Conservation (phyloP, 2,113 vertebrate genomes). For the Percina caprodes region DNA sequence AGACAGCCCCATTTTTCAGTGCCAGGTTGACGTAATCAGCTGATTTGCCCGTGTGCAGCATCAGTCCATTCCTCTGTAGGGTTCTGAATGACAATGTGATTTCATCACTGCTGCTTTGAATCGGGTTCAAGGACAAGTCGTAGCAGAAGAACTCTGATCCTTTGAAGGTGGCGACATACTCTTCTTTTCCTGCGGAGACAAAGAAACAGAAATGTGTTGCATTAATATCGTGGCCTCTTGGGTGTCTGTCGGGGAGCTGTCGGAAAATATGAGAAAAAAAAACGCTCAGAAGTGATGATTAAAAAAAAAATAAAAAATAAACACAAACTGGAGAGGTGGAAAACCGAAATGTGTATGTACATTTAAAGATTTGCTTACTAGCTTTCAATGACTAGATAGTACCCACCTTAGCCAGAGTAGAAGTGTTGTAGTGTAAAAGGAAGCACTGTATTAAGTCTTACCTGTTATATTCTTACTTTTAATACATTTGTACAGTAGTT, state of each 20-base stretch:
- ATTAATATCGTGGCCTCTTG: constrained; percentile 44
- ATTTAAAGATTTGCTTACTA: neutral
- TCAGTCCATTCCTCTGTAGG: constrained; percentile 98
- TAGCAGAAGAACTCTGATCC: constrained; percentile 99
- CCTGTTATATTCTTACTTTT: neutral
- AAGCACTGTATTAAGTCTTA: neutral
- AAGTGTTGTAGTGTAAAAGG: neutral
- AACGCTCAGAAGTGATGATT: constrained; percentile 23
- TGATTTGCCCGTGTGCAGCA: constrained; percentile 99
- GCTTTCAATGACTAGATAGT: neutral
- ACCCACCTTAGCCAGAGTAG: constrained; percentile 13
- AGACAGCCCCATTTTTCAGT: constrained; percentile 99
- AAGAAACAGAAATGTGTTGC: constrained; percentile 59
- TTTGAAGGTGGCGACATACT: constrained; percentile 97
- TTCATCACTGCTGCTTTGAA: constrained; percentile 99
- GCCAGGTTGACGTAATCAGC: constrained; percentile 99
- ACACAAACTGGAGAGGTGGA: neutral
- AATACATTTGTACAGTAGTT: neutral
- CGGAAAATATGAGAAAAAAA: constrained; percentile 23
- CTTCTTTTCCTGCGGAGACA: constrained; percentile 93
- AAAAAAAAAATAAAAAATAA: constrained; percentile 13
- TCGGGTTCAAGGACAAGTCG: constrained; percentile 97
- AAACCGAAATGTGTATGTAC: constrained; percentile 9
- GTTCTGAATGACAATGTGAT: constrained; percentile 99
- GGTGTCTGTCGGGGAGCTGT: constrained; percentile 33